Evolutionary conservation across 2,113 vertebrate genomes (phyloP).

Genomic region (Puffinus mauretanicus): DNA sequence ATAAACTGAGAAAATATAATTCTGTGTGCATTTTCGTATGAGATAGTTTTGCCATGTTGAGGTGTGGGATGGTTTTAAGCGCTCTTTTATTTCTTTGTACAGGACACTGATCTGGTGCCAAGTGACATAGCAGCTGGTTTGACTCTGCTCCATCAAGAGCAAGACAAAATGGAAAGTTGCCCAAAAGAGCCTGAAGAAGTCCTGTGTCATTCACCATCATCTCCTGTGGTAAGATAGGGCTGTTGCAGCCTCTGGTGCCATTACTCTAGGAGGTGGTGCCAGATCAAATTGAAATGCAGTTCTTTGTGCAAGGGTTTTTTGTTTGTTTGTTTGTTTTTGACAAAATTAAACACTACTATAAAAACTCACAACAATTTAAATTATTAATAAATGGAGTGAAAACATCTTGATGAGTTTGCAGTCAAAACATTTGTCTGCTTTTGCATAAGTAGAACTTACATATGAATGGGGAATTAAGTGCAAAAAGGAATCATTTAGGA

Average conservation of each 20-base stretch:
- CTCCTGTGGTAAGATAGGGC: slow-evolving; percentile 74
- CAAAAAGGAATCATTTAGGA: neutral
- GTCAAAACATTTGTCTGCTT: neutral
- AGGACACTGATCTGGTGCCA: slow-evolving; percentile 96
- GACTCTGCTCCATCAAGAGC: slow-evolving; percentile 92
- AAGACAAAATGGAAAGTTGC: slow-evolving; percentile 83
- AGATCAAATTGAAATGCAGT: neutral
- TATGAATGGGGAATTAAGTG: neutral
- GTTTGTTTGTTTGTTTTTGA: neutral
- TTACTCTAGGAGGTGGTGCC: neutral
- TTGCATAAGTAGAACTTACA: neutral
- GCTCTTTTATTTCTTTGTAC: neutral
- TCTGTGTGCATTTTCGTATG: neutral
- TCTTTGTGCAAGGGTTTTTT: neutral
- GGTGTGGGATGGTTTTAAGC: rapidly evolving
- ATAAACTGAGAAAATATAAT: neutral
- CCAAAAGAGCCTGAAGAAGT: slow-evolving; percentile 78
- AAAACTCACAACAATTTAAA: neutral
- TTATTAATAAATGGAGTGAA: neutral
- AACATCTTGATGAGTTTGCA: neutral
- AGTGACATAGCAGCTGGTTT: slow-evolving; percentile 95
- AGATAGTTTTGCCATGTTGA: neutral
- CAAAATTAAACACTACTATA: neutral
- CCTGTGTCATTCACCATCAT: slow-evolving; percentile 73
- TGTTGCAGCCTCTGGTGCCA: neutral